Conservation (phyloP, 2,888 invertebrate species). For the Nomada ferruginata region DNA sequence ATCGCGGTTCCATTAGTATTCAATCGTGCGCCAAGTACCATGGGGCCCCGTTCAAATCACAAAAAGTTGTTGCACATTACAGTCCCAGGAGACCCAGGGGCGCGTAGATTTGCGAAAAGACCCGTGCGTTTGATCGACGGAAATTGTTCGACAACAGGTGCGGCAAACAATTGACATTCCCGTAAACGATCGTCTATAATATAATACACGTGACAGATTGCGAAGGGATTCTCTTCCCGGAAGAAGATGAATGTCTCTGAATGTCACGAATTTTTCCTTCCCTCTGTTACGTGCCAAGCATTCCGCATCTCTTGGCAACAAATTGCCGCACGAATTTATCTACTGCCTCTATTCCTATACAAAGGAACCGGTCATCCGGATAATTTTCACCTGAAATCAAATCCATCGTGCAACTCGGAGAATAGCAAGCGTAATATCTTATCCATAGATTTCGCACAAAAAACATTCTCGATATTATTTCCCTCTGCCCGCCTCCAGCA, state of each 20-base stretch:
- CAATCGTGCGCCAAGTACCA: neutral
- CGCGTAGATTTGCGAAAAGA: neutral
- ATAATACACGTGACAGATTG: conserved; percentile 14
- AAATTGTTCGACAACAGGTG: conserved; percentile 11
- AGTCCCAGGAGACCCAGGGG: too few relatives aligned
- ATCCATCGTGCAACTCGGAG: neutral
- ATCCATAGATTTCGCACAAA: neutral
- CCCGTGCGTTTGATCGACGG: neutral
- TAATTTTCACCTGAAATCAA: neutral
- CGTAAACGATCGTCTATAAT: conserved; percentile 27
- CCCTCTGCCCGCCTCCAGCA: neutral
- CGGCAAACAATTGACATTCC: conserved; percentile 16
- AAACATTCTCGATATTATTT: neutral
- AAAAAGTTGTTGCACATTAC: too few relatives aligned
- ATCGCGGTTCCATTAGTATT: conserved; percentile 55
- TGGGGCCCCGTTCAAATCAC: too few relatives aligned
- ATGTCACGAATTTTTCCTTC: conserved; percentile 25
- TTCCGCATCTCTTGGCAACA: conserved; percentile 11
- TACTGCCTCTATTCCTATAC: conserved; percentile 9
- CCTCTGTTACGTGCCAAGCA: conserved; percentile 18
- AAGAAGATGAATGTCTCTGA: conserved; percentile 26
- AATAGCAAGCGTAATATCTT: neutral
- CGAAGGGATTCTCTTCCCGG: neutral
- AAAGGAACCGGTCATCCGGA: neutral
- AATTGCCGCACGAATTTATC: conserved; percentile 15